Percentiles rank a stretch among this genome's conserved stretches.
These are phyloP conservation scores for Microcebus ravelobensis DNA, from an alignment of 2,113 vertebrate genomes.

Conservation along the genomic window DNA sequence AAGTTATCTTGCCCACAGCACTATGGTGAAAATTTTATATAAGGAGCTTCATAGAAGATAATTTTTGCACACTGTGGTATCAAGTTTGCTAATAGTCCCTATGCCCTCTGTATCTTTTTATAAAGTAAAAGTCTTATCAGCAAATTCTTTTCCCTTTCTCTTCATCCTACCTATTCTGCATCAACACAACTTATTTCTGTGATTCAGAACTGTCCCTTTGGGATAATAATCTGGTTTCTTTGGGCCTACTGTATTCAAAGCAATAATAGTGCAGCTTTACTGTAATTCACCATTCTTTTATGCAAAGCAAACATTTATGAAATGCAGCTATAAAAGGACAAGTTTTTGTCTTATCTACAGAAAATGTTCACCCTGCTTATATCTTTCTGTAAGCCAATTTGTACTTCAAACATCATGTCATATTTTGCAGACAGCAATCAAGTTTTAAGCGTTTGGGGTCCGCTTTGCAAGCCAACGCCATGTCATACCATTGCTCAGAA, in stretches of 20 bases:
- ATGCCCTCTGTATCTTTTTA: not conserved
- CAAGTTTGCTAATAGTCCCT: not conserved
- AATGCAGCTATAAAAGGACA: constrained; percentile 62
- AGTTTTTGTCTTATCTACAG: constrained; percentile 41
- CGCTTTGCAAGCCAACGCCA: not conserved
- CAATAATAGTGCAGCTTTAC: not conserved
- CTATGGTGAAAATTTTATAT: not conserved
- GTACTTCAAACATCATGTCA: constrained; percentile 60
- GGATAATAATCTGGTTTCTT: not conserved
- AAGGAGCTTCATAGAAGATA: not conserved
- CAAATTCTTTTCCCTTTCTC: not conserved
- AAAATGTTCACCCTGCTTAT: constrained; percentile 21
- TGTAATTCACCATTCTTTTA: constrained; percentile 69
- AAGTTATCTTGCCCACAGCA: not conserved
- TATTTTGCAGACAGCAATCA: constrained; percentile 54
- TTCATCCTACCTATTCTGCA: not conserved
- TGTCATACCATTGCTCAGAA: not conserved
- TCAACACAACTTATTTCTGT: not conserved
- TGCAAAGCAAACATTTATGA: constrained; percentile 51
- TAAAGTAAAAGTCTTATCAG: not conserved
- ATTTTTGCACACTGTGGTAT: not conserved
- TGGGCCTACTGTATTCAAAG: not conserved
- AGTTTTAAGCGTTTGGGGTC: not conserved
- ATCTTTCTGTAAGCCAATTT: constrained; percentile 59
- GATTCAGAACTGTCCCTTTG: not conserved